Evolutionary conservation across 2,113 vertebrate genomes (phyloP).

Genomic region (Stigmatopora nigra): DNA sequence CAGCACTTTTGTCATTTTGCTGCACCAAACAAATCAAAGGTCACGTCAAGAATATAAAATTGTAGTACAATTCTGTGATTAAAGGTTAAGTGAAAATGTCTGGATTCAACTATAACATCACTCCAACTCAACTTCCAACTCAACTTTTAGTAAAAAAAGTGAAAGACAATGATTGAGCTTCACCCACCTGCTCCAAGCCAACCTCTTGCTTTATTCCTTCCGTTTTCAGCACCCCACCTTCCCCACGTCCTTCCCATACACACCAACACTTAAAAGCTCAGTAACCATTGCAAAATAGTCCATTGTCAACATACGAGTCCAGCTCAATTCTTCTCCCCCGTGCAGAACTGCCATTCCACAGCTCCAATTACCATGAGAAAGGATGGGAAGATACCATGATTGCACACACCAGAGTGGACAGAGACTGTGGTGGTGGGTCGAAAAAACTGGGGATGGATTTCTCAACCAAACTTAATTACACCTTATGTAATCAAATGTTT

Average conservation of each 20-base stretch:
- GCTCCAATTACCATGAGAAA: conserved; percentile 71
- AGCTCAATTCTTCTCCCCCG: conserved; percentile 20
- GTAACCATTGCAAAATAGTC: conserved; percentile 39
- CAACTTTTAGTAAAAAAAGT: conserved; percentile 1
- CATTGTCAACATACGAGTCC: conserved; percentile 45
- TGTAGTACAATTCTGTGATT: too few species aligned
- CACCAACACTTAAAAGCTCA: conserved; percentile 25
- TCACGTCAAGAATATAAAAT: too few species aligned
- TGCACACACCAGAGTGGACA: conserved; percentile 44
- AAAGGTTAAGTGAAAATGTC: too few species aligned
- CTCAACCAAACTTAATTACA: not conserved
- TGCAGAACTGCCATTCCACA: conserved; percentile 53
- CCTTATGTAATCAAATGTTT: not conserved
- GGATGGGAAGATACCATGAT: conserved; percentile 60
- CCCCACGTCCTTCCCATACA: not conserved
- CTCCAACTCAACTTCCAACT: too few species aligned
- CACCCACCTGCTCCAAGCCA: conserved; percentile 58
- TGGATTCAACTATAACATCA: too few species aligned
- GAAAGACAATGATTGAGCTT: conserved; percentile 19
- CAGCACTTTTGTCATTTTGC: too few species aligned
- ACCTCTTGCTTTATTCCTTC: conserved; percentile 28
- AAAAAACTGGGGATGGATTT: conserved; percentile 61
- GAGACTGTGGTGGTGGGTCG: conserved; percentile 11
- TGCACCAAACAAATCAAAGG: too few species aligned
- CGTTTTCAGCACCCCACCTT: conserved; percentile 24